phyloP scores from a whole-genome alignment of 2,113 vertebrate genomes.

The Cyanoramphus novaezelandiae region DNA sequence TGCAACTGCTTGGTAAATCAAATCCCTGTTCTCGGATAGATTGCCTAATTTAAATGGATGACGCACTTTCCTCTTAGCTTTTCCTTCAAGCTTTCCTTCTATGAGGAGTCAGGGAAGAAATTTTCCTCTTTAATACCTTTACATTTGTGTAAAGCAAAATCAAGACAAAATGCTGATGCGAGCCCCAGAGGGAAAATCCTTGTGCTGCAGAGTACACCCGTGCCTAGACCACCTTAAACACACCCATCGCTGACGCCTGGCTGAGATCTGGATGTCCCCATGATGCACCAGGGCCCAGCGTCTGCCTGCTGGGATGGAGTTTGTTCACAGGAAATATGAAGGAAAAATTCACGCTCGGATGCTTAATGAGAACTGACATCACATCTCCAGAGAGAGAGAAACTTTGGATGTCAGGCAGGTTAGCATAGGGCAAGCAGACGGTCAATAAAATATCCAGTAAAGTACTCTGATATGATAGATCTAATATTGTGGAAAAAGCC shows the following conservation, averaged over 20 bases:
- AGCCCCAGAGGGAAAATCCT: neutral
- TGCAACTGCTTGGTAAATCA: neutral
- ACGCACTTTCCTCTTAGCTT: neutral
- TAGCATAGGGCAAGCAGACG: conserved; percentile 85
- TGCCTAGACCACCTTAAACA: conserved; percentile 21
- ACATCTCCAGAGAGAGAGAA: conserved; percentile 83
- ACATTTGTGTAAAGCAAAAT: neutral
- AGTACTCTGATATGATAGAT: conserved; percentile 84
- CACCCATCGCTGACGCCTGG: neutral
- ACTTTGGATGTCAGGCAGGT: conserved; percentile 87
- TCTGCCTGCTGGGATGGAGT: conserved; percentile 79
- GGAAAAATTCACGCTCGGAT: conserved; percentile 81
- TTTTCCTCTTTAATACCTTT: conserved; percentile 27
- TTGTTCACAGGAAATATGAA: conserved; percentile 84
- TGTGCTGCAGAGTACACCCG: neutral
- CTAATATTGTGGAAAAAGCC: conserved; percentile 78
- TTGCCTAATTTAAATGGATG: neutral
- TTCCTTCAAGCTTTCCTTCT: conserved; percentile 22
- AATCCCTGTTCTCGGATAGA: neutral
- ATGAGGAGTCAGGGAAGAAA: conserved; percentile 34
- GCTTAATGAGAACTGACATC: conserved; percentile 81
- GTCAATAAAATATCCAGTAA: conserved; percentile 93
- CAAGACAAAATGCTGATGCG: neutral
- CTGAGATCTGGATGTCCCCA: neutral
- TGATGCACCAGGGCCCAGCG: conserved; percentile 34